phyloP scores from a whole-genome alignment of 2,888 invertebrate genomes.

The Caenorhabditis auriculariae region DNA sequence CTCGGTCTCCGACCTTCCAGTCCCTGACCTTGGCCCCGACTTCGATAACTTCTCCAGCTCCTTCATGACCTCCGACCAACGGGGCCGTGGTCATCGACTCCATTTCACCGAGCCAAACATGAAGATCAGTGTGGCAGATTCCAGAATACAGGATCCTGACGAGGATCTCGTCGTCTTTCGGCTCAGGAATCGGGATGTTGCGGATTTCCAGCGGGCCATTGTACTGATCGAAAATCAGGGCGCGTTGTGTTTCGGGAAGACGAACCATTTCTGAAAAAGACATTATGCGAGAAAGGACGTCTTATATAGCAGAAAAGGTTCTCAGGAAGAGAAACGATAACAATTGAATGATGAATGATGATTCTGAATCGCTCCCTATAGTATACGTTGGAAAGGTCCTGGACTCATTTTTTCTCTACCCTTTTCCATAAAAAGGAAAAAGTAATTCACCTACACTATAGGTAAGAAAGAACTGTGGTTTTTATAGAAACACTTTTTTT shows the following conservation, averaged over 20 bases:
- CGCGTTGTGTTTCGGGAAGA: slow-evolving; percentile 18
- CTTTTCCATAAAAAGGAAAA: too few relatives aligned
- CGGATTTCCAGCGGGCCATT: slow-evolving; percentile 13
- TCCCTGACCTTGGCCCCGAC: slow-evolving; percentile 25
- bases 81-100: slow-evolving; percentile 12
- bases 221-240: slow-evolving; percentile 13
- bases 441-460: too few relatives aligned
- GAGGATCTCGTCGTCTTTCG: slow-evolving; percentile 19
- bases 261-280: too few relatives aligned
- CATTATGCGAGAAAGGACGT: too few relatives aligned
- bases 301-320: too few relatives aligned
- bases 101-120: slow-evolving; percentile 23
- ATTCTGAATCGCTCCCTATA: too few relatives aligned
- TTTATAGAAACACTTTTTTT: too few relatives aligned
- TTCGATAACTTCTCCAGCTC: slow-evolving; percentile 30
- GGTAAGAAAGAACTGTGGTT: too few relatives aligned
- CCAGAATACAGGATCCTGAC: slow-evolving; percentile 20
- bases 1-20: slow-evolving; percentile 29
- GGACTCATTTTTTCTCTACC: too few relatives aligned
- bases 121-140: slow-evolving; percentile 27
- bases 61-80: slow-evolving; percentile 31
- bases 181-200: slow-evolving; percentile 21
- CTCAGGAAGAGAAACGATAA: too few relatives aligned
- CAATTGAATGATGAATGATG: too few relatives aligned
- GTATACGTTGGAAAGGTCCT: too few relatives aligned